Percentiles rank a stretch among this genome's conserved stretches.
phyloP scores from a whole-genome alignment of 2,113 vertebrate species.

The Macrotus californicus region DNA sequence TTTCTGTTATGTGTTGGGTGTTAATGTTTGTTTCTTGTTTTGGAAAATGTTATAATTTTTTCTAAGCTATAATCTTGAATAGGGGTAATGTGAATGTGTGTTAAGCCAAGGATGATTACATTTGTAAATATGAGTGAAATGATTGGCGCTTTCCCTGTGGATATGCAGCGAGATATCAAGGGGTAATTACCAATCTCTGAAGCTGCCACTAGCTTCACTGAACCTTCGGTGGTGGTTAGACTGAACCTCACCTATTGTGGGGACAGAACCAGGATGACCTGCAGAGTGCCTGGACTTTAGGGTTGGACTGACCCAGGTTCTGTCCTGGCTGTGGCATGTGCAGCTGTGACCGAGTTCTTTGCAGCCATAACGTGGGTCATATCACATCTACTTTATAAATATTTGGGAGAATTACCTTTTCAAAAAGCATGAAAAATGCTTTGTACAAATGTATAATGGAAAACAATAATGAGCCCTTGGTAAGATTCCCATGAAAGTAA shows the following conservation, averaged over 20 bases:
- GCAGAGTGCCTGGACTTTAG: neutral
- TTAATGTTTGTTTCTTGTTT: neutral
- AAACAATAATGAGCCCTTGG: neutral
- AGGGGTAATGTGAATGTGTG: neutral
- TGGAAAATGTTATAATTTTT: neutral
- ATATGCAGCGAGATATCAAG: neutral
- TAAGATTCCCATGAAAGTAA: neutral
- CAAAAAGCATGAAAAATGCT: neutral
- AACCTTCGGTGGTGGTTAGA: neutral
- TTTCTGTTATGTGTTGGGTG: neutral
- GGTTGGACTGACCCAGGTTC: neutral
- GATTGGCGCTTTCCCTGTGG: neutral
- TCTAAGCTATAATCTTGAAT: neutral
- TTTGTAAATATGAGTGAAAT: constrained; percentile 32
- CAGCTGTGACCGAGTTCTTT: neutral
- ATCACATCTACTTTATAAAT: neutral
- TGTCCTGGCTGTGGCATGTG: neutral
- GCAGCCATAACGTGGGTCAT: neutral
- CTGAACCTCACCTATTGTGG: neutral
- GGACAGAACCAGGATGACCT: neutral
- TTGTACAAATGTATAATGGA: neutral
- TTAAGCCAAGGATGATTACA: neutral
- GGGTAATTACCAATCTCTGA: neutral
- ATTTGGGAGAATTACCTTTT: neutral
- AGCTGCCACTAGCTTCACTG: neutral